Base-by-base conservation (phyloP, 2,113 vertebrate genomes). In the Xyrauchen texanus region DNA sequence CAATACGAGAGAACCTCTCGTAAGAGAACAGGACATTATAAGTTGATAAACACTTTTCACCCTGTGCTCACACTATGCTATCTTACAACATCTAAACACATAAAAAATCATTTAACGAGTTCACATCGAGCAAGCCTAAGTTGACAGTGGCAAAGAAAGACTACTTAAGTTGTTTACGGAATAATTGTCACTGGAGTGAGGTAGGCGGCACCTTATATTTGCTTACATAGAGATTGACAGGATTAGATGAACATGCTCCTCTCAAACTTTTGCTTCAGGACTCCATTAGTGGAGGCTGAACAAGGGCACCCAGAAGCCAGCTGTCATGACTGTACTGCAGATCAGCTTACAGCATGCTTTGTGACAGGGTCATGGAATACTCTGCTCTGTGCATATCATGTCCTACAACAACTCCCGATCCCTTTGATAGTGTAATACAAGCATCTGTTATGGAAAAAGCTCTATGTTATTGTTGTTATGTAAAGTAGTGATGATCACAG, bases 311-410 rank as follows among this genome's bases (percentile, higher is more conserved):
- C 71, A 68, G 15, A 81, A 80, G 64, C 13, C 71, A 75, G 70
- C 79, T 80, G 78, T 81, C 79, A 76, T 67, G 52, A 53, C 52
- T 66, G 49, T 5, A 67, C 45, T 15, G 52, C 4, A 44, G 71
- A 68, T 80, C 71, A 74, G 47, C 5, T 80, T 80, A 76, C 79
- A 60, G 13, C n/a, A 15, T 46, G 71, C 71, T 52, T 68, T 81
- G 79, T 68, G 45, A 65, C 44, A 49, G 64, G 71, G 70, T 81
- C 64, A 73, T 21, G 10, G 57, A 72, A 80, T 74, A 80, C 46
- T 21, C 55, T 11, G 4, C 16, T 60, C 16, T 21, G 55, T 12
- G 9, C 15, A 51, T 51, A 68, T 67, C 58, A 52, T 68, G 70
- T 81, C 44, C 79, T 68, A 61, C 46, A 62, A 75, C 64, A 75